Conservation (phyloP, 2,113 vertebrate species). For the Coptodon bakossiorum region DNA sequence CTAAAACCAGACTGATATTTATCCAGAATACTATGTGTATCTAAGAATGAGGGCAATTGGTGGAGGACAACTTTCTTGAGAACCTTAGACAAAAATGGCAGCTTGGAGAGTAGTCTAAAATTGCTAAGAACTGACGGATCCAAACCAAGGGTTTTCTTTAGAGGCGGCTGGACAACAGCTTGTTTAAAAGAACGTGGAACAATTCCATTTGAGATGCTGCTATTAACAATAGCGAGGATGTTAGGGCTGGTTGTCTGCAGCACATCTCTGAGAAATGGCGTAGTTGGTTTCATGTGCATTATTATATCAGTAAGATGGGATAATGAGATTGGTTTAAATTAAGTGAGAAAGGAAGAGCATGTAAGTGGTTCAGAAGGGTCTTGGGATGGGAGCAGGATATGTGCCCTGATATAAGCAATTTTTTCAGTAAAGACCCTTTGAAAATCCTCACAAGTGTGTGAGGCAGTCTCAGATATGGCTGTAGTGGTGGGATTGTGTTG, state of each 20-base stretch:
- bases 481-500: not conserved
- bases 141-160: not conserved
- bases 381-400: not conserved
- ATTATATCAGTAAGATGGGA: not conserved
- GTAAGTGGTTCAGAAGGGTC: not conserved
- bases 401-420: not conserved
- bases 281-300: accelerated
- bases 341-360: not conserved
- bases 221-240: not conserved
- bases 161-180: not conserved
- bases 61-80: not conserved
- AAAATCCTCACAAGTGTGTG: not conserved
- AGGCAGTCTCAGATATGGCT: not conserved
- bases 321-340: not conserved
- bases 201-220: not conserved
- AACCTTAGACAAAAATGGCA: not conserved
- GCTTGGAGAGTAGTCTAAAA: not conserved
- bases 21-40: not conserved
- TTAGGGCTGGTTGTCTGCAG: not conserved
- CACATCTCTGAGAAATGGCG: not conserved
- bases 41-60: not conserved
- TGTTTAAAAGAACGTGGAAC: accelerated
- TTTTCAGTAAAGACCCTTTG: not conserved
- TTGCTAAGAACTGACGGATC: not conserved
- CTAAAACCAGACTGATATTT: not conserved